Evolutionary conservation across 2,113 vertebrate genomes (phyloP), one percentile per base, ranked within the genome.

Genomic region (Oenanthe melanoleuca): DNA sequence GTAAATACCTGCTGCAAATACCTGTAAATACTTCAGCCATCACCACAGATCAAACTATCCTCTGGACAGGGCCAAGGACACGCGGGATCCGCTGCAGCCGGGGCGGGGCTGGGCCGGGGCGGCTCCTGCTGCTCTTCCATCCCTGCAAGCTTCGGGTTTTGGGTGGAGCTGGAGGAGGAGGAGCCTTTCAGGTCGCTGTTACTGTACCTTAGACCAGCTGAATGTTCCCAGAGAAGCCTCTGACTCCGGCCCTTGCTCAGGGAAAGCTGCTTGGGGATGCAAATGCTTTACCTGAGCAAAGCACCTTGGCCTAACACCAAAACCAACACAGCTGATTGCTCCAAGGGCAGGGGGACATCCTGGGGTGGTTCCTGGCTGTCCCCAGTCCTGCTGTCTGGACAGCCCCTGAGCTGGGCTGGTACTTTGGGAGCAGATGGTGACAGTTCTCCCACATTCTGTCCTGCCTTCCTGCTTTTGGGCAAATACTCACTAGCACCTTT

Each of bases 1-100:
- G 97, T 99, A 99, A 98, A 97, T 94, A 97, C 89, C 97, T 78
- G 96, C 95, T 93, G 90, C 85, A 74, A 90, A 67, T 33, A 45
- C 98, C 97, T 98, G 97, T 98, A 98, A 97, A 98, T 98, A 98
- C 97, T 97, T 98, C 98, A 97, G 95, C 97, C 98, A 97, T 98
- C 98, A 97, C 98, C 98, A 93, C 92, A 85, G 98, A 97, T 93
- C 96, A 91, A 87, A 92, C 60, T 50, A 69, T 87, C 96, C 95
- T 91, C 96, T 86, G 97, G 96, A 91, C 92, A 88, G 93, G 83
- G 75, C 88, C 72, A 34, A 66, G 86, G 42, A 53, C 23, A 77
- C 80, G 61, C 89, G 85, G 88, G 74, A 79, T 33, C 69, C 65
- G 34, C 66, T 71, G 81, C 95, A 95, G 96, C 97, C 93, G 67